Conservation (phyloP, 1,140 invertebrate genomes). For the Berghia stephanieae region DNA sequence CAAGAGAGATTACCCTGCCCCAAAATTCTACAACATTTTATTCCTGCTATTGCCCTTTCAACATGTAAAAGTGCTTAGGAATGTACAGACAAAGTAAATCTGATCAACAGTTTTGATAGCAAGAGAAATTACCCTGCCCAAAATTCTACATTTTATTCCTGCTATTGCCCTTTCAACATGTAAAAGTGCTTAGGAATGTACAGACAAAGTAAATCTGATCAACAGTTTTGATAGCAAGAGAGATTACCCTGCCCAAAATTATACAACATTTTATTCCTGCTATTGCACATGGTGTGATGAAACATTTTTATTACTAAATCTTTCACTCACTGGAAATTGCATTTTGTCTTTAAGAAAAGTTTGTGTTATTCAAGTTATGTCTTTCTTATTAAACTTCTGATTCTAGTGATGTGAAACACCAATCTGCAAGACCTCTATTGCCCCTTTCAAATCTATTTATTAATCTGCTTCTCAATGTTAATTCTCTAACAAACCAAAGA, state of each 20-base stretch:
- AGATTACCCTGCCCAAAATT: neutral
- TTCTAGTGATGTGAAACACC: conserved; percentile 3
- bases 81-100: neutral
- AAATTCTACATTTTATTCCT: neutral
- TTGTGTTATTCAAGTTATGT: neutral
- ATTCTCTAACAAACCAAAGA: conserved; percentile 4
- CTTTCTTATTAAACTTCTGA: neutral
- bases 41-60: neutral
- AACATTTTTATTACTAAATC: neutral
- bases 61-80: too few relatives aligned
- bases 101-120: neutral
- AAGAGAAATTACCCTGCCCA: neutral
- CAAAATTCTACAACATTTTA: neutral
- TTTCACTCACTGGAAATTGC: neutral
- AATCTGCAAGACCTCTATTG: neutral
- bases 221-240: neutral
- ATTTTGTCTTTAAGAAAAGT: conserved; percentile 3
- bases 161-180: conserved; percentile 7
- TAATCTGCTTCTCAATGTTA: neutral
- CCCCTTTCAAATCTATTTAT: neutral
- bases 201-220: neutral
- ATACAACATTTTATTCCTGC: neutral
- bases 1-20: neutral
- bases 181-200: too few relatives aligned
- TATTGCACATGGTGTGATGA: neutral